Conservation (phyloP, 2,113 vertebrate genomes). For the Gadus macrocephalus region DNA sequence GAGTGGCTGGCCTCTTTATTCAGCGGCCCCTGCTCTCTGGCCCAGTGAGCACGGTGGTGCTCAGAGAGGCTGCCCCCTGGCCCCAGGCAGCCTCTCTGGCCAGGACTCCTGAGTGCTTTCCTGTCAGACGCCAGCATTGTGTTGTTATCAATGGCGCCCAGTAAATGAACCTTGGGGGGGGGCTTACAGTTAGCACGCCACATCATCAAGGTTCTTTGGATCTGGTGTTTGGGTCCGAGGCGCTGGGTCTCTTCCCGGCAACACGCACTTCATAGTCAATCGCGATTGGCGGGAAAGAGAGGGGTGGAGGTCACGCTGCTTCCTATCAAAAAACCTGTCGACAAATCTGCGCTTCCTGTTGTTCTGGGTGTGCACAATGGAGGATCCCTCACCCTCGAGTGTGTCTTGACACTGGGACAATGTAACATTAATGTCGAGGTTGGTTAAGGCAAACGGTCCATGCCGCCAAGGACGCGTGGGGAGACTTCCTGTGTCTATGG, state of each 20-base stretch:
- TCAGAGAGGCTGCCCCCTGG: slow-evolving; percentile 35
- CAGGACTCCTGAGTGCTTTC: slow-evolving; percentile 59
- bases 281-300: slow-evolving; percentile 13
- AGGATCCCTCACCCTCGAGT: slow-evolving; percentile 47
- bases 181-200: slow-evolving; percentile 56
- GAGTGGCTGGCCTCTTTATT: slow-evolving; percentile 21
- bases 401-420: slow-evolving; percentile 63
- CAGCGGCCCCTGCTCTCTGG: slow-evolving; percentile 27
- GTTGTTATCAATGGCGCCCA: slow-evolving; percentile 33
- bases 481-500: slow-evolving; percentile 1
- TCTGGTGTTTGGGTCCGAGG: slow-evolving; percentile 14
- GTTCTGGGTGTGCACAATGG: slow-evolving; percentile 58
- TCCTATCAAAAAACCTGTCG: slow-evolving; percentile 45
- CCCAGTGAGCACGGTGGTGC: slow-evolving; percentile 41
- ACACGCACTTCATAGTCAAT: slow-evolving; percentile 32
- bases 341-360: slow-evolving; percentile 59
- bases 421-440: slow-evolving; percentile 56
- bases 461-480: slow-evolving; percentile 39
- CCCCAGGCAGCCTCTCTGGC: slow-evolving; percentile 42
- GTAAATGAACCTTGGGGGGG: slow-evolving; percentile 68
- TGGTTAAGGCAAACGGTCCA: slow-evolving; percentile 46
- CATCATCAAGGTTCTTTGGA: slow-evolving; percentile 43
- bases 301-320: slow-evolving; percentile 52
- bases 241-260: slow-evolving; percentile 18
- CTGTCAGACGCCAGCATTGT: slow-evolving; percentile 67